A percentile compares a stretch with the other conserved stretches of the same genome.
Conservation (phyloP, 2,797 vertebrate species). For the Pitangus sulphuratus region DNA sequence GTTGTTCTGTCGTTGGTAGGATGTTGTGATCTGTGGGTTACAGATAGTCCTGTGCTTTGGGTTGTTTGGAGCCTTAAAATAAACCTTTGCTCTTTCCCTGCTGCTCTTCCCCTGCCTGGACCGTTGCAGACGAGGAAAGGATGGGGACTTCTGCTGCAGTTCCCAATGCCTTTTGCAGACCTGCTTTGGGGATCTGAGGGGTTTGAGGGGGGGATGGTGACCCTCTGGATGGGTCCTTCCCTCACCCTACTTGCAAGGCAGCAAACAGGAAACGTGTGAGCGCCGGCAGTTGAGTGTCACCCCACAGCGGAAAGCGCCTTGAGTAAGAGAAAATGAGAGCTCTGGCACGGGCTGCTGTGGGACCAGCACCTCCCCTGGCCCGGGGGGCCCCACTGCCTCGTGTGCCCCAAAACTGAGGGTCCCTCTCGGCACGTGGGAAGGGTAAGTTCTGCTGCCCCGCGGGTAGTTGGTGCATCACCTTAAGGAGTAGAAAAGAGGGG, state of each 20-base stretch:
- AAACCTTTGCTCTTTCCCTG: neutral
- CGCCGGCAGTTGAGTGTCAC: slow-evolving; percentile 12
- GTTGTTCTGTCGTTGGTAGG: neutral
- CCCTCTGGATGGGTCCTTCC: neutral
- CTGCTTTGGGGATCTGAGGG: neutral
- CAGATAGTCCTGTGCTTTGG: accelerated
- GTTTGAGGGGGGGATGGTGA: accelerated
- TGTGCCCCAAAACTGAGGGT: neutral
- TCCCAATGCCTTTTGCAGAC: neutral
- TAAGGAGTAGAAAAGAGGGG: neutral
- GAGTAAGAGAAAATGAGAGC: slow-evolving; percentile 42
- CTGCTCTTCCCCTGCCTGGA: neutral
- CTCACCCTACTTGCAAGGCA: accelerated
- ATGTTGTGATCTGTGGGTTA: accelerated
- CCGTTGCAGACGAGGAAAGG: accelerated
- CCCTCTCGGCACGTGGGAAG: accelerated
- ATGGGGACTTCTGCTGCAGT: neutral
- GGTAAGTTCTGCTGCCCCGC: neutral
- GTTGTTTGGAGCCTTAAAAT: neutral
- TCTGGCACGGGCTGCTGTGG: accelerated
- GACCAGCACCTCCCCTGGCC: neutral
- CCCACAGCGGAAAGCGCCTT: slow-evolving; percentile 57
- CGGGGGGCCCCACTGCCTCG: accelerated
- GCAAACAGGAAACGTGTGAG: slow-evolving; percentile 61
- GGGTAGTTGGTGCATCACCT: accelerated